Evolutionary conservation across 2,888 invertebrate genomes (phyloP).

Genomic region (Tineola bisselliella): DNA sequence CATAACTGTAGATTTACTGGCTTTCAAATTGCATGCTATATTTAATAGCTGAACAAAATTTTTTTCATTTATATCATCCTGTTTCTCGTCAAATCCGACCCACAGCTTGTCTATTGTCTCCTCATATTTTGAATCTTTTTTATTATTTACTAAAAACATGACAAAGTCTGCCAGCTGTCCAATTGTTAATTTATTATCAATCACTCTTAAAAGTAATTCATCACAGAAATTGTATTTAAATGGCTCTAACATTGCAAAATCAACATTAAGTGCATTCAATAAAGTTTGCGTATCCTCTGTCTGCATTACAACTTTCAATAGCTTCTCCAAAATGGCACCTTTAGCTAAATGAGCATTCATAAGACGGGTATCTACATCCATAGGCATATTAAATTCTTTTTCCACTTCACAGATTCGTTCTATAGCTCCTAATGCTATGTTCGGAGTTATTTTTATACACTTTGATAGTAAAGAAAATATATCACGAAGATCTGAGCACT

Average conservation of each 20-base stretch:
- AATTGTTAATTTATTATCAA: slow-evolving; percentile 67
- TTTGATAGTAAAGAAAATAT: slow-evolving; percentile 56
- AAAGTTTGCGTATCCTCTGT: slow-evolving; percentile 59
- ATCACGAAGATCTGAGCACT: slow-evolving; percentile 49
- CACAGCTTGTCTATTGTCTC: slow-evolving; percentile 72
- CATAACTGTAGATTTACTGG: slow-evolving; percentile 68
- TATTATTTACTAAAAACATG: slow-evolving; percentile 60
- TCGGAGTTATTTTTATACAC: slow-evolving; percentile 59
- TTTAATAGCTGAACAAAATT: slow-evolving; percentile 69
- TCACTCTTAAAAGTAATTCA: slow-evolving; percentile 69
- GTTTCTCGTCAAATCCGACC: slow-evolving; percentile 70
- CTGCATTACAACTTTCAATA: slow-evolving; percentile 49
- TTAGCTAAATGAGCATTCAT: slow-evolving; percentile 45
- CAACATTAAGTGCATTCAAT: slow-evolving; percentile 47
- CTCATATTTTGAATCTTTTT: slow-evolving; percentile 48
- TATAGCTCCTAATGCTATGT: slow-evolving; percentile 58
- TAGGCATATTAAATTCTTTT: slow-evolving; percentile 26
- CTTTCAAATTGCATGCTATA: slow-evolving; percentile 65
- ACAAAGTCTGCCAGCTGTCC: slow-evolving; percentile 70
- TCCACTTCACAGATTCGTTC: slow-evolving; percentile 56
- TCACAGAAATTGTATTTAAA: slow-evolving; percentile 66
- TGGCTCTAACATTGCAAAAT: slow-evolving; percentile 46
- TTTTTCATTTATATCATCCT: slow-evolving; percentile 63
- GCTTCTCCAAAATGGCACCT: slow-evolving; percentile 55
- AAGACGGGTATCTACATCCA: slow-evolving; percentile 28